Evolutionary conservation across 2,888 invertebrate species (phyloP), one percentile per base, ranked within the genome.

Genomic region (Pammene aurita): DNA sequence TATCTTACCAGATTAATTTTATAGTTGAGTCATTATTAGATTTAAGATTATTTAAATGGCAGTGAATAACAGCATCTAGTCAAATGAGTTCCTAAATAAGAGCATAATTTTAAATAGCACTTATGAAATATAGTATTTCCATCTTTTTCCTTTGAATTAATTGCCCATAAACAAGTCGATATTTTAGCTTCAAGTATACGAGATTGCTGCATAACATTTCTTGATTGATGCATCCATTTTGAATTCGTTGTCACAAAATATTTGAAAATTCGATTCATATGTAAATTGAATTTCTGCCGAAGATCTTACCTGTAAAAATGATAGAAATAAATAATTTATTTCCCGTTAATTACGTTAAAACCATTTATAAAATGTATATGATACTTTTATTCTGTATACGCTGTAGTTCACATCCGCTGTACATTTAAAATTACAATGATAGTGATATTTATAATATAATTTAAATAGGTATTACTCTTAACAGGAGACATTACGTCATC

Each of bases 1-100:
- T 38, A 41, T 35, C 48, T 61, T 48, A 35, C 16, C 74, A 75
- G 63, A 70, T 84, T 82, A 79, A 16, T 57, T 64, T 79, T 83
- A 79, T 80, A 74, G 77, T 81, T 82, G 81, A 84, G 84, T 85
- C 13, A 58, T 42, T 58, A 84, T 50, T 61, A 66, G 50, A 16
- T 5, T 66, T 66, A 84, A 84, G 72, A 85, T 85, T 86, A 85
- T 88, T 85, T 83, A 16, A 44, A 26, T 54, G 85, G 78, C 74
- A 75, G 67, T 75, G 73, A 77, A 76, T 76, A 76, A 79, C 71
- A 46, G 34, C 26, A 54, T 80, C 77, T 81, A 81, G 79, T 80
- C 77, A 76, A 76, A 75, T 78, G 71, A 79, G 80, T 82, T 81
- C 80, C 78, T 82, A 80, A 46, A 74, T 71, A 57, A 76, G 63